These are phyloP conservation scores for Anoura caudifer DNA, from an alignment of 2,113 vertebrate genomes.

Conservation along the genomic window DNA sequence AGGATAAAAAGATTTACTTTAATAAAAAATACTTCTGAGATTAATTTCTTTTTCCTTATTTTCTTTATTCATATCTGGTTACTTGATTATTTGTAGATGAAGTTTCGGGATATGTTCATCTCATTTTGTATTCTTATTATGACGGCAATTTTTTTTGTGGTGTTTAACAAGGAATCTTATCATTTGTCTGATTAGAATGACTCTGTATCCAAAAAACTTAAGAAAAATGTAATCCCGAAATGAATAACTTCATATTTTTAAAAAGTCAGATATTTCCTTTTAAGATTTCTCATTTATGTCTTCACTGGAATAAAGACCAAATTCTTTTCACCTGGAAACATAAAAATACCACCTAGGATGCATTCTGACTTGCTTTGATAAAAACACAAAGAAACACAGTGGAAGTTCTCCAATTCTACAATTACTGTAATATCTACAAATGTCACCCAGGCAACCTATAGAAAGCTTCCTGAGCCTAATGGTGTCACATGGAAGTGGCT, in stretches of 20 bases:
- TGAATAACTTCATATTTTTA: background rate
- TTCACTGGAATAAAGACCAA: constrained; percentile 31
- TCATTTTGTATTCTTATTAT: background rate
- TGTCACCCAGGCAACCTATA: constrained; percentile 20
- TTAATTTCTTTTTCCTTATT: background rate
- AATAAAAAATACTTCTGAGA: background rate
- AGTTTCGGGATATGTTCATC: background rate
- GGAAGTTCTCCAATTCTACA: background rate
- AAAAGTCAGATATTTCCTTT: constrained; percentile 22
- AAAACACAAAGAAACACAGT: constrained; percentile 6
- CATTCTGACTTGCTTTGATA: constrained; percentile 32
- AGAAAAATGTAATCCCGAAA: background rate
- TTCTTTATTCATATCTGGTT: background rate
- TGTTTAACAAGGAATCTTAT: background rate
- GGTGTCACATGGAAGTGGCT: background rate
- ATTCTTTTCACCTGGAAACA: constrained; percentile 22
- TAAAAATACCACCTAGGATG: background rate
- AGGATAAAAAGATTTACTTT: background rate
- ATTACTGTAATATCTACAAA: background rate
- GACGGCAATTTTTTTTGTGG: background rate
- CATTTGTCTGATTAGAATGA: background rate
- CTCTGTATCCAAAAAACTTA: background rate
- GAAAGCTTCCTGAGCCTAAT: background rate
- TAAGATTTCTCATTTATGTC: background rate
- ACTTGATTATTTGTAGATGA: background rate